phyloP scores from a whole-genome alignment of 2,797 vertebrate species.

The Pelodytes ibericus region DNA sequence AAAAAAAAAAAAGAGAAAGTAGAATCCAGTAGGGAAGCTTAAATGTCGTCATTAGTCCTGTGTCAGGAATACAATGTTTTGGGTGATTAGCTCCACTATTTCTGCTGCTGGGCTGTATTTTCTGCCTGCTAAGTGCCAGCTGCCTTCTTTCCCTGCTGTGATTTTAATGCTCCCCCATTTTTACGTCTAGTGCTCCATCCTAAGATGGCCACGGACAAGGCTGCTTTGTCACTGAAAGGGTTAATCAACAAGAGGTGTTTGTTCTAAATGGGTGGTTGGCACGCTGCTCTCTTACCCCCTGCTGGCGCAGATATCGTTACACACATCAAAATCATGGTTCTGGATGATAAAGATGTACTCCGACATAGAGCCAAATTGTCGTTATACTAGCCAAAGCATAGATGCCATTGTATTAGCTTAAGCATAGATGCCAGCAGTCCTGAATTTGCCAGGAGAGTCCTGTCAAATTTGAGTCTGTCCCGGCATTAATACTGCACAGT shows the following conservation, averaged over 20 bases:
- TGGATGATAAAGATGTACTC: too few relatives aligned
- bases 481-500: too few relatives aligned
- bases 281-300: too few relatives aligned
- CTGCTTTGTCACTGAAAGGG: neutral
- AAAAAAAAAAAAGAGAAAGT: neutral
- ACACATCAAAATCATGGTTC: too few relatives aligned
- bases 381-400: too few relatives aligned
- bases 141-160: conserved; percentile 20
- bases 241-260: neutral
- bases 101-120: conserved; percentile 13
- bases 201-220: neutral
- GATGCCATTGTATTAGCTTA: too few relatives aligned
- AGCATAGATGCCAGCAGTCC: too few relatives aligned
- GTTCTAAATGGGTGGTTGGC: too few relatives aligned
- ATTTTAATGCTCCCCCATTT: neutral
- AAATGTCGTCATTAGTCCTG: conserved; percentile 37
- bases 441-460: too few relatives aligned
- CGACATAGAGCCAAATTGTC: too few relatives aligned
- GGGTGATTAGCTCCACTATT: conserved; percentile 29
- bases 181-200: conserved; percentile 6
- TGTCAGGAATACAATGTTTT: conserved; percentile 19
- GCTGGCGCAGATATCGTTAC: too few relatives aligned
- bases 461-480: too few relatives aligned
- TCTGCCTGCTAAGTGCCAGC: conserved; percentile 26
- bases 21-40: neutral